Percentiles rank a stretch among this genome's conserved stretches.
Evolutionary conservation across 2,888 invertebrate species (phyloP).

Genomic region (Crioceris asparagi): DNA sequence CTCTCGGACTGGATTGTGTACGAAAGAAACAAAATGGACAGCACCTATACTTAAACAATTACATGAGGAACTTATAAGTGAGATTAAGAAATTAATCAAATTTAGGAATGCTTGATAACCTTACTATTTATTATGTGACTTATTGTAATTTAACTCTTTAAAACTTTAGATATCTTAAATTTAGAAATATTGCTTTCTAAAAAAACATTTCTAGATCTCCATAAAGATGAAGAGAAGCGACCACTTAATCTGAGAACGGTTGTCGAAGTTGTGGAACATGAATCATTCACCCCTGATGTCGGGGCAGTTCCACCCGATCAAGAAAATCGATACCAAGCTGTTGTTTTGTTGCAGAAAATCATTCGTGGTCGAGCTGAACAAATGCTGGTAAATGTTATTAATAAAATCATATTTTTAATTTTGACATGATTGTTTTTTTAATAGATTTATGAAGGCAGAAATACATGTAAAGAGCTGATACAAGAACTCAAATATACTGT

Average conservation of each 20-base stretch:
- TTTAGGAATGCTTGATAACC: neutral
- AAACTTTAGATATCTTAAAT: no score
- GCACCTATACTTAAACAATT: slow-evolving; percentile 48
- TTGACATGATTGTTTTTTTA: slow-evolving; percentile 5
- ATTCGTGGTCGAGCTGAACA: slow-evolving; percentile 63
- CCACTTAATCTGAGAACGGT: slow-evolving; percentile 24
- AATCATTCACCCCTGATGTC: slow-evolving; percentile 28
- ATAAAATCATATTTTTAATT: neutral
- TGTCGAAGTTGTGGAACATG: slow-evolving; percentile 19
- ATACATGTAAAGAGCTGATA: slow-evolving; percentile 58
- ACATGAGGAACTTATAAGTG: slow-evolving; percentile 49
- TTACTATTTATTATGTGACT: neutral
- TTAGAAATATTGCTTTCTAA: neutral
- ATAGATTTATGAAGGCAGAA: slow-evolving; percentile 62
- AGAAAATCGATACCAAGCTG: slow-evolving; percentile 43
- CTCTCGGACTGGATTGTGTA: slow-evolving; percentile 38
- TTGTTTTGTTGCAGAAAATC: slow-evolving; percentile 53
- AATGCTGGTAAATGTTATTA: slow-evolving; percentile 44
- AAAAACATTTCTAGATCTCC: slow-evolving; percentile 18
- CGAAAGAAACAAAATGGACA: slow-evolving; percentile 54
- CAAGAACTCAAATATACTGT: slow-evolving; percentile 59
- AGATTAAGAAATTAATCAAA: neutral
- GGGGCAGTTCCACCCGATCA: slow-evolving; percentile 29
- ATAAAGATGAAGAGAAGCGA: slow-evolving; percentile 17
- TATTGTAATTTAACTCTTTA: no score